Evolutionary conservation across 2,888 invertebrate genomes (phyloP).

Genomic region (Idaea straminata): DNA sequence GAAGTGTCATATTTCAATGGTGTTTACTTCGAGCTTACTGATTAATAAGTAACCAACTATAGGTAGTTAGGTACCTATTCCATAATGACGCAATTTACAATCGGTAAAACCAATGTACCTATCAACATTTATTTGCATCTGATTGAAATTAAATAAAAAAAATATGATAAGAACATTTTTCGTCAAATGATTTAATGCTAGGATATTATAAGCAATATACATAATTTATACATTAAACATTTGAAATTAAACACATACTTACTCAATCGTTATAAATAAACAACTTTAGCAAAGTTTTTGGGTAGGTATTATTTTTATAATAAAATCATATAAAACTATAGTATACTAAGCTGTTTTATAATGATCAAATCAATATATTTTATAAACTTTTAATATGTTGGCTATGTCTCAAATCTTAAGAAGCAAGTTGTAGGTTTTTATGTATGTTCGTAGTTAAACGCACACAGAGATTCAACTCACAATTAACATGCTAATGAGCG

Average conservation of each 20-base stretch:
- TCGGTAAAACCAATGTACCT: slow-evolving; percentile 26
- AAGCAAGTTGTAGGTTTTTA: slow-evolving; percentile 43
- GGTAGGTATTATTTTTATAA: background rate
- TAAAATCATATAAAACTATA: background rate
- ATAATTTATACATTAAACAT: background rate
- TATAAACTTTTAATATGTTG: background rate
- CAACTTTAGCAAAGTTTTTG: background rate
- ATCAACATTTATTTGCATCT: background rate
- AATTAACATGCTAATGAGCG: slow-evolving; percentile 78
- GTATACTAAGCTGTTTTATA: background rate
- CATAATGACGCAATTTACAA: slow-evolving; percentile 53
- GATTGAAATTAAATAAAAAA: background rate
- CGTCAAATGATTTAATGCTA: background rate
- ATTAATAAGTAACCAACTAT: slow-evolving; percentile 54
- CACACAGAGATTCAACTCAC: slow-evolving; percentile 55
- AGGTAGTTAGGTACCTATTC: slow-evolving; percentile 28
- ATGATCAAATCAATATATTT: background rate
- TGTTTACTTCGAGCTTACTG: slow-evolving; percentile 57
- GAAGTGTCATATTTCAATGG: slow-evolving; percentile 74
- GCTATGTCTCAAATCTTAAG: slow-evolving; percentile 6
- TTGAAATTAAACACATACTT: background rate
- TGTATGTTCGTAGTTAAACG: slow-evolving; percentile 29
- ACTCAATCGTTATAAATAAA: background rate
- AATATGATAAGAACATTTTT: background rate
- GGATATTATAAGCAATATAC: background rate